phyloP scores from a whole-genome alignment of 2,113 vertebrate species.

The Rhagologus leucostigma region DNA sequence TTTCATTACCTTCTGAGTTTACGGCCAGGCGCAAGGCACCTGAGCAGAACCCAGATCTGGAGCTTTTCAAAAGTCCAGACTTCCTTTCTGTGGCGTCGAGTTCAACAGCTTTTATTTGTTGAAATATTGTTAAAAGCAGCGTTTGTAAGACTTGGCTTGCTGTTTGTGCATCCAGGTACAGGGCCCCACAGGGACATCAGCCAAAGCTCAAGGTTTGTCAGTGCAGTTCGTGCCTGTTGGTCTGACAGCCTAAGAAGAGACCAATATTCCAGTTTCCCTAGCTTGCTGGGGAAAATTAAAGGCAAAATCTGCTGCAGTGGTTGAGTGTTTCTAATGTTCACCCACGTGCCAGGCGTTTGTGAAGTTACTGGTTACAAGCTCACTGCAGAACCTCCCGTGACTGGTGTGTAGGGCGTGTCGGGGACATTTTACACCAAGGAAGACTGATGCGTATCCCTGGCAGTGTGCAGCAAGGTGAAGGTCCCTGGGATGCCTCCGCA shows the following conservation, averaged over 20 bases:
- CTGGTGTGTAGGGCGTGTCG: rapidly evolving
- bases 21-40: not conserved
- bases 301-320: not conserved
- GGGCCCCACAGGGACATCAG: not conserved
- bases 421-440: not conserved
- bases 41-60: not conserved
- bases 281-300: not conserved
- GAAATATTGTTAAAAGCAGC: not conserved
- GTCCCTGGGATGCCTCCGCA: not conserved
- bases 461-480: not conserved
- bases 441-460: not conserved
- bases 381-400: not conserved
- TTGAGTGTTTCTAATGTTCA: not conserved
- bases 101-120: not conserved
- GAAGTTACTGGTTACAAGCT: not conserved
- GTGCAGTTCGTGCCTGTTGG: not conserved
- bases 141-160: not conserved
- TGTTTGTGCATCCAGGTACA: not conserved
- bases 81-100: rapidly evolving
- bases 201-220: not conserved
- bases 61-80: not conserved
- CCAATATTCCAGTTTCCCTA: not conserved
- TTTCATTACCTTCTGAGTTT: not conserved
- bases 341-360: rapidly evolving
- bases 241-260: not conserved